phyloP scores from a whole-genome alignment of 2,797 vertebrate species.

The Mus caroli region DNA sequence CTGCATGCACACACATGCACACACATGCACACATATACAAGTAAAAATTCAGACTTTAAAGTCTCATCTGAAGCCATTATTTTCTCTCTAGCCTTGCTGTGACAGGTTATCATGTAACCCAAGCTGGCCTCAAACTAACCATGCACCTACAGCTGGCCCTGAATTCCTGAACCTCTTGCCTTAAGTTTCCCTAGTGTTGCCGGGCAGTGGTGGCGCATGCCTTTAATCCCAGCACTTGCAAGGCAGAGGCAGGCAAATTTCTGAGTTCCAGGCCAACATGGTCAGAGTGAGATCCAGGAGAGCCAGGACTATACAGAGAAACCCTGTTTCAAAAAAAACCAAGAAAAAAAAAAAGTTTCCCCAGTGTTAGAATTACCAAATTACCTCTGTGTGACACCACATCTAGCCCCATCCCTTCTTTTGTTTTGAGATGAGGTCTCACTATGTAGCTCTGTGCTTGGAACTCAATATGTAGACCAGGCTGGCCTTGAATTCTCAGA shows the following conservation, averaged over 20 bases:
- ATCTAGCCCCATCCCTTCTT: background rate
- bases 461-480: background rate
- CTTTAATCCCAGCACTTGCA: too few relatives aligned
- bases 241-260: too few relatives aligned
- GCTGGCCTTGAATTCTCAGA: background rate
- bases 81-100: background rate
- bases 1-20: background rate
- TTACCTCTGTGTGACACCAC: background rate
- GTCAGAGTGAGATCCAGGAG: too few relatives aligned
- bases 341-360: too few relatives aligned
- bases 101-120: background rate
- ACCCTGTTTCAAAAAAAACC: too few relatives aligned
- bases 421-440: background rate
- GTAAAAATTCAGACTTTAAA: slow-evolving; percentile 49
- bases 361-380: too few relatives aligned
- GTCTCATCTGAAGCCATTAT: background rate
- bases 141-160: background rate
- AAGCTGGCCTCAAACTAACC: background rate
- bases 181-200: background rate
- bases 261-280: too few relatives aligned
- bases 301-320: too few relatives aligned
- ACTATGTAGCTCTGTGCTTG: background rate
- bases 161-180: background rate
- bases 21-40: background rate
- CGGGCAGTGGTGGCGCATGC: too few relatives aligned